These are phyloP conservation scores for Bruchidius siliquastri DNA, from an alignment of 2,888 invertebrate species.

Conservation along the genomic window DNA sequence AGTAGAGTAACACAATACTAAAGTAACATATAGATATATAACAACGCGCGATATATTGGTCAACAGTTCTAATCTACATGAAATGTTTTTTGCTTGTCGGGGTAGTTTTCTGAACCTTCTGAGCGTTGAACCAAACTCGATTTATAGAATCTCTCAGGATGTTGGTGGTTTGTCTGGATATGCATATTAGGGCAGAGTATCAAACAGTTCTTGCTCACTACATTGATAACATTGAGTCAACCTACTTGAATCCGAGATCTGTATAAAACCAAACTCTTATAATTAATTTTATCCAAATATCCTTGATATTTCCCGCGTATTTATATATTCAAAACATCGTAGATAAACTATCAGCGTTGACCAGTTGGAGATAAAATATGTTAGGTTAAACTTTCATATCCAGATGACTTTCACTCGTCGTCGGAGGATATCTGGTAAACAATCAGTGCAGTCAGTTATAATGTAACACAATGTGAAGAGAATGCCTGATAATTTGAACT, in stretches of 20 bases:
- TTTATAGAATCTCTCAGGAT: no score
- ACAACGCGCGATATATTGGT: no score
- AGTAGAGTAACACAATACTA: no score
- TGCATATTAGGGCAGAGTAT: no score
- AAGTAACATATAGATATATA: no score
- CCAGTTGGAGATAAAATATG: not conserved
- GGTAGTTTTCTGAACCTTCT: no score
- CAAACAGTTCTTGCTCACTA: no score
- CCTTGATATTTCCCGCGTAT: not conserved
- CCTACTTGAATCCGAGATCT: not conserved
- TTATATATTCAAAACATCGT: not conserved
- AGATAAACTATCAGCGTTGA: not conserved
- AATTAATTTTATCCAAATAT: not conserved
- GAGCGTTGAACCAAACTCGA: no score
- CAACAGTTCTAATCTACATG: no score
- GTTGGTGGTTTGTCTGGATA: no score
- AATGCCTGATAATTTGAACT: constrained; percentile 27
- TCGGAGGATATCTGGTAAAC: not conserved
- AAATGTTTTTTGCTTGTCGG: no score
- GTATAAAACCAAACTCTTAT: not conserved
- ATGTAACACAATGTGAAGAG: not conserved
- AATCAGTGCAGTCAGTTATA: not conserved
- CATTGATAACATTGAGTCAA: no score
- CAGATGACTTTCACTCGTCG: not conserved
- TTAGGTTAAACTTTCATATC: not conserved